Percentiles rank a stretch among this genome's conserved stretches.
Evolutionary conservation across 1,140 invertebrate genomes (phyloP).

Genomic region (Aricia agestis): DNA sequence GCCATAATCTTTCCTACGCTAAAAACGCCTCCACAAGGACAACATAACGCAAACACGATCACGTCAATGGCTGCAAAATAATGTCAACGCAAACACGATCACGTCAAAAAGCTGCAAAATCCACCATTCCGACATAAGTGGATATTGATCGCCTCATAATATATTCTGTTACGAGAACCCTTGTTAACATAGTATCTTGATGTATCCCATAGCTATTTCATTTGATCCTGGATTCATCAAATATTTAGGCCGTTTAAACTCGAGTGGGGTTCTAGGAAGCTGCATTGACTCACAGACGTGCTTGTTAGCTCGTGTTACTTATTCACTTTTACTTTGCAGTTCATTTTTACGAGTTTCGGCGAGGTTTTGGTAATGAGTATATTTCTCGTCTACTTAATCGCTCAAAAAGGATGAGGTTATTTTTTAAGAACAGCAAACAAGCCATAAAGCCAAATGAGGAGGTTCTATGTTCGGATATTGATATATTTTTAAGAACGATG

Average conservation of each 20-base stretch:
- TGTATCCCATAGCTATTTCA: constrained; percentile 66
- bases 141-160: constrained; percentile 60
- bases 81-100: not conserved
- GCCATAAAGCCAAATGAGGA: no score
- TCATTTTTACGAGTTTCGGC: constrained; percentile 2
- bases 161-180: constrained; percentile 65
- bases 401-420: no score
- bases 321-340: constrained; percentile 39
- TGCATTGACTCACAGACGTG: constrained; percentile 52
- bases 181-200: constrained; percentile 62
- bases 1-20: no score
- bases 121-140: not conserved
- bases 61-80: constrained; percentile 1
- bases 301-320: constrained; percentile 37
- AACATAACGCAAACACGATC: no score
- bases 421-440: no score
- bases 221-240: constrained; percentile 71
- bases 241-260: constrained; percentile 71
- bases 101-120: constrained; percentile 12
- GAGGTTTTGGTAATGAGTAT: constrained; percentile 9
- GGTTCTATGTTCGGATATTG: no score
- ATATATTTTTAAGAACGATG: no score
- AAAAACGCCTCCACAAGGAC: not conserved
- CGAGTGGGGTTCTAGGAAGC: constrained; percentile 49
- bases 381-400: not conserved